Conservation (phyloP, 35 echinoderm and acorn worm genomes). For the Lytechinus variegatus region DNA sequence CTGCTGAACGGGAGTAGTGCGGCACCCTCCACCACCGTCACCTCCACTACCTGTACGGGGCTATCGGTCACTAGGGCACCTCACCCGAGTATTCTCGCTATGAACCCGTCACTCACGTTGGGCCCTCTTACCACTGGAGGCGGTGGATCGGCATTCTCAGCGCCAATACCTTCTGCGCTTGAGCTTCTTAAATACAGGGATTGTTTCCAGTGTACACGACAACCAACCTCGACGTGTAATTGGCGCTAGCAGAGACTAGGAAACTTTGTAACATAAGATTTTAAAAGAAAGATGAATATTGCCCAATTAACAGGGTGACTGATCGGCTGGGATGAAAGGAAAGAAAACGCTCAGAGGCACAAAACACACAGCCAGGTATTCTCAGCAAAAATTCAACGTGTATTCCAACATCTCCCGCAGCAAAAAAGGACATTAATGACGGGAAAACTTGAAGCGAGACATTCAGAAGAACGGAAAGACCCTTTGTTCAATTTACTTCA, state of each 20-base stretch:
- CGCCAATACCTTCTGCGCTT: slow-evolving; percentile 71
- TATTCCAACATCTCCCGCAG: slow-evolving; percentile 23
- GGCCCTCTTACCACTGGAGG: slow-evolving; percentile 14
- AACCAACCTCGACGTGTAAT: slow-evolving; percentile 53
- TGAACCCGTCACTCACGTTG: slow-evolving; percentile 24
- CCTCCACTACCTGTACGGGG: slow-evolving; percentile 54
- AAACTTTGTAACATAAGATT: slow-evolving; percentile 30
- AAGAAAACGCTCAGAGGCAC: neutral
- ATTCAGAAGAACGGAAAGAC: neutral
- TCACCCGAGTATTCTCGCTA: slow-evolving; percentile 25
- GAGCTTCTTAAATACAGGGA: slow-evolving; percentile 85
- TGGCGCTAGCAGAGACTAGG: slow-evolving; percentile 56
- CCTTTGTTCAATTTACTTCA: neutral
- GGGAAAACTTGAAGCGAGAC: slow-evolving; percentile 10
- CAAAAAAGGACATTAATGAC: neutral
- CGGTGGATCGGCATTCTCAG: slow-evolving; percentile 72
- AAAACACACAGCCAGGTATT: slow-evolving; percentile 35
- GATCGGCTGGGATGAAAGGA: slow-evolving; percentile 15
- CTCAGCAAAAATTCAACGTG: slow-evolving; percentile 33
- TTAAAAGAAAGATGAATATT: slow-evolving; percentile 15
- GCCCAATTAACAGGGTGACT: slow-evolving; percentile 16
- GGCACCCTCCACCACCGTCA: slow-evolving; percentile 53
- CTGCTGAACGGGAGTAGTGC: slow-evolving; percentile 66
- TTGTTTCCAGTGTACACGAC: slow-evolving; percentile 72
- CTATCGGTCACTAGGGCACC: slow-evolving; percentile 36